Evolutionary conservation across 2,113 vertebrate genomes (phyloP), one percentile per base, ranked within the genome.

Genomic region (Agapornis roseicollis): DNA sequence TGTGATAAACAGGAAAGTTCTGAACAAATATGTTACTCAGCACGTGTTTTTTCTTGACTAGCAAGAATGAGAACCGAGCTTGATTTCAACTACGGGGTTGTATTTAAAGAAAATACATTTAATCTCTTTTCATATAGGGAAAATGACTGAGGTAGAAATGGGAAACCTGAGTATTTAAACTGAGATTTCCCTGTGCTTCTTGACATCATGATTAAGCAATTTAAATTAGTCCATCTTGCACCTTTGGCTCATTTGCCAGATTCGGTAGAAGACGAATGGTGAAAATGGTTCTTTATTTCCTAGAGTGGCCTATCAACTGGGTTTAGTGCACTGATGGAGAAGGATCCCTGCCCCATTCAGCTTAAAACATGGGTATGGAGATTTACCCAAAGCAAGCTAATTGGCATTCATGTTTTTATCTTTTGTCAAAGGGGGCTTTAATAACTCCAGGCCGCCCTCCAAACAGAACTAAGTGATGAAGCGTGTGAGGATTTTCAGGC

Each of bases 401-500:
- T 72, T 85, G 70, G n/a, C 63, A 35, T 82, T 92, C 16, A 16
- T 28, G 14, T 65, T 89, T 89, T n/a, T 53, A 0, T 55, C 69
- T 82, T 91, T 63, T 39, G 65, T 61, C 68, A 78, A 25, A 87
- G 58, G 31, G 31, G 29, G 18, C 58, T 97, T 91, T 95, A 66
- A 39, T 89, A 66, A 37, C 49, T 73, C 46, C n/a, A 58, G 79
- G 13, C 33, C 52, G 39, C 82, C 44, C 65, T 74, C 65, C 6
- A n/a, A 81, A 90, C 19, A 68, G 60, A 80, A 78, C 80, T 68
- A 72, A 82, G 73, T 31, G 16, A 88, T 85, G 47, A 76, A 83
- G 69, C 27, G 16, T 69, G 63, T 81, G 79, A 81, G 87, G 89
- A 84, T 94, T 96, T 93, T 94, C 60, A 56, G 94, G 80, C 73